Evolutionary conservation across 2,113 vertebrate genomes (phyloP).

Genomic region (Phalacrocorax carbo): DNA sequence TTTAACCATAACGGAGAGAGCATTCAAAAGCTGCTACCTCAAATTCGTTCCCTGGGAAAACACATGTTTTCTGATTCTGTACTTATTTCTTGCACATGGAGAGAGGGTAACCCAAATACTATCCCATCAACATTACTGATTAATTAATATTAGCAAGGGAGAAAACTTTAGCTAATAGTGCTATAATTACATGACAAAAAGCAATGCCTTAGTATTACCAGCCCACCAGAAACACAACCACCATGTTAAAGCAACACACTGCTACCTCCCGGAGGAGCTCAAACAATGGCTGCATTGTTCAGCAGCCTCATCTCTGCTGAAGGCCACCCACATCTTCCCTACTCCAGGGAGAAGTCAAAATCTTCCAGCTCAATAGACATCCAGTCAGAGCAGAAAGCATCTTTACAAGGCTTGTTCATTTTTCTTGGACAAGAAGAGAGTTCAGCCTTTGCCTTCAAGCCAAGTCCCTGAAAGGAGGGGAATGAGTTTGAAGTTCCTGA

Average conservation of each 20-base stretch:
- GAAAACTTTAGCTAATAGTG: neutral
- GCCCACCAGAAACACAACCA: constrained; percentile 11
- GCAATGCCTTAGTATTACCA: neutral
- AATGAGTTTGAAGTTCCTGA: constrained; percentile 38
- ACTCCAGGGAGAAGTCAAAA: constrained; percentile 35
- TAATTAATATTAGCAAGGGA: neutral
- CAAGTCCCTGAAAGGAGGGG: constrained; percentile 31
- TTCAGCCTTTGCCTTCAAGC: constrained; percentile 47
- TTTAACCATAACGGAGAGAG: neutral
- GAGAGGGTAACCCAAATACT: neutral
- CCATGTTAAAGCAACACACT: constrained; percentile 2
- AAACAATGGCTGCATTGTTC: constrained; percentile 55
- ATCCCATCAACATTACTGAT: neutral
- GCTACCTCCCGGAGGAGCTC: constrained; percentile 35
- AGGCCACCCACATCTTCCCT: constrained; percentile 59
- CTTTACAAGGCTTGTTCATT: constrained; percentile 44
- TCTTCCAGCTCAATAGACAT: constrained; percentile 43
- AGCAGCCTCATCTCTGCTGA: constrained; percentile 25
- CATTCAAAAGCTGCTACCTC: neutral
- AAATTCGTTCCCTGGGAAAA: neutral
- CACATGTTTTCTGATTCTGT: accelerated
- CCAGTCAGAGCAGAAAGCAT: constrained; percentile 49
- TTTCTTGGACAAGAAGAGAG: constrained; percentile 44
- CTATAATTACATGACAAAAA: constrained; percentile 28
- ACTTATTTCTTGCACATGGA: accelerated